Evolutionary conservation across 2,797 vertebrate genomes (phyloP).

Genomic region (Antrozous pallidus): DNA sequence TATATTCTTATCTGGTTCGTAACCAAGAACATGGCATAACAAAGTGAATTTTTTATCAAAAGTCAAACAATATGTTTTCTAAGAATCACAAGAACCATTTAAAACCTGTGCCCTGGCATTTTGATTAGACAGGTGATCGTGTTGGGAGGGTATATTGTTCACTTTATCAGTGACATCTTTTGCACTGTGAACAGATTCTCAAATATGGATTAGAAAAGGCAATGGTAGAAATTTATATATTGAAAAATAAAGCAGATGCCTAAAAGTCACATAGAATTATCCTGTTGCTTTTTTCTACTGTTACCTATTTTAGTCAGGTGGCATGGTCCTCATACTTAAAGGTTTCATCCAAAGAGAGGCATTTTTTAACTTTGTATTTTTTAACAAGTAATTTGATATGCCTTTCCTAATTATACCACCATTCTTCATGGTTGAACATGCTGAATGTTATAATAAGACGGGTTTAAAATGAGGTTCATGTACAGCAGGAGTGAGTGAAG

Average conservation of each 20-base stretch:
- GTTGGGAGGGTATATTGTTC: background rate
- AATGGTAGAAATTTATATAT: background rate
- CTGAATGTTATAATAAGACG: background rate
- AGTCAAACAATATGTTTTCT: constrained; percentile 75
- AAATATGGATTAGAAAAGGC: constrained; percentile 17
- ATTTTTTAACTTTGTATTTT: constrained; percentile 44
- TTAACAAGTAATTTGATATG: constrained; percentile 43
- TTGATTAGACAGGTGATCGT: constrained; percentile 52
- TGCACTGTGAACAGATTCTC: background rate
- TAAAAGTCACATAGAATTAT: background rate
- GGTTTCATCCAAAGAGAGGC: constrained; percentile 33
- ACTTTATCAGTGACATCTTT: background rate
- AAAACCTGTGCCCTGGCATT: constrained; percentile 58
- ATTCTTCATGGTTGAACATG: constrained; percentile 54
- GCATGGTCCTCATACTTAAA: background rate
- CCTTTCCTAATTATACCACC: background rate
- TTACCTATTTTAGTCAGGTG: background rate
- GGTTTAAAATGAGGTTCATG: constrained; percentile 33
- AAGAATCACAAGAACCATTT: constrained; percentile 68
- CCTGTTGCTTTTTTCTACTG: background rate
- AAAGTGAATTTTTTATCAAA: constrained; percentile 77
- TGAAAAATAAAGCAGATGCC: background rate
- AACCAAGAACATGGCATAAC: constrained; percentile 71
- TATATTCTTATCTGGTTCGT: constrained; percentile 59
- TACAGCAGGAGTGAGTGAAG: background rate